These are phyloP conservation scores for Mimachlamys varia DNA, from an alignment of 2,888 invertebrate species.

Conservation along the genomic window DNA sequence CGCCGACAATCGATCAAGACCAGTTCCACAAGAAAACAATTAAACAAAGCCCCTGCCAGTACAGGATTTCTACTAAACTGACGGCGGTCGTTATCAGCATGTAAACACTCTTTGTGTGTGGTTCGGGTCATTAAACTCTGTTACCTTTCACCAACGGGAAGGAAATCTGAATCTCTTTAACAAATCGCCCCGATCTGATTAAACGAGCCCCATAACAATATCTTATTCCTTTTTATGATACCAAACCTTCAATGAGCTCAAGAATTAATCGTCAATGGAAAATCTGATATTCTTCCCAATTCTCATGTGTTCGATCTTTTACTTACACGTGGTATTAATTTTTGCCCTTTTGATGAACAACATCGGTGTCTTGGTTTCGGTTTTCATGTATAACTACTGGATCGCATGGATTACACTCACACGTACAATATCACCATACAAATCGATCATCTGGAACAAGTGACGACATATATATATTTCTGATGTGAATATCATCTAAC, in stretches of 20 bases:
- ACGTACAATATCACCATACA: not conserved
- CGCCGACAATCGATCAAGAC: too few species aligned
- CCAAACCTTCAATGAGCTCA: not conserved
- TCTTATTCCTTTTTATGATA: not conserved
- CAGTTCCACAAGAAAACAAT: too few species aligned
- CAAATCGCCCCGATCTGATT: not conserved
- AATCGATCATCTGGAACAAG: not conserved
- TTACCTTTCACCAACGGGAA: not conserved
- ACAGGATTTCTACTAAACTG: too few species aligned
- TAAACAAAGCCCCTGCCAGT: too few species aligned
- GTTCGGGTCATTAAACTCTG: not conserved
- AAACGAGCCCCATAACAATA: not conserved
- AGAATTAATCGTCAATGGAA: not conserved
- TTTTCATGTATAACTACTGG: not conserved
- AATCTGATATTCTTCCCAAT: not conserved
- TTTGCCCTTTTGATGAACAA: not conserved
- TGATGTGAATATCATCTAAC: not conserved
- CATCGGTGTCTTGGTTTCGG: not conserved
- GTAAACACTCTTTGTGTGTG: not conserved
- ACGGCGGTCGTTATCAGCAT: not conserved
- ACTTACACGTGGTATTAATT: not conserved
- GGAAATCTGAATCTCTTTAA: not conserved
- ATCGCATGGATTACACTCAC: not conserved
- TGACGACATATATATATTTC: not conserved
- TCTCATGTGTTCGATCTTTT: not conserved